Conservation (phyloP, 2,888 invertebrate genomes). For the Troides aeacus region DNA sequence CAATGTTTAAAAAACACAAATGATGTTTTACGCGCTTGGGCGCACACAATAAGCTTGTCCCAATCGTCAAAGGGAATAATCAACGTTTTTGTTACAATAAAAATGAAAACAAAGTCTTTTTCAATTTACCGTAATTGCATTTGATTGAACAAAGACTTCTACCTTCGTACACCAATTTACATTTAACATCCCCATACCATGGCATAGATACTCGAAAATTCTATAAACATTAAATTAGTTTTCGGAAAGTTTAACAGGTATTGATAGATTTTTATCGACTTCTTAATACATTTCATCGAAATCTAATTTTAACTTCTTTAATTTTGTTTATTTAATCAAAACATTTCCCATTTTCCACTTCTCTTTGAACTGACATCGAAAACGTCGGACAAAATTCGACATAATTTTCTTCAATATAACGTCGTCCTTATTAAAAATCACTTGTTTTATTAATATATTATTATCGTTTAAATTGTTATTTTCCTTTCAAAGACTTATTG, state of each 20-base stretch:
- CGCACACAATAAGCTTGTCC: conserved; percentile 11
- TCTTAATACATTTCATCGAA: background rate
- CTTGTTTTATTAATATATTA: background rate
- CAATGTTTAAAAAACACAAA: conserved; percentile 11
- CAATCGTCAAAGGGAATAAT: conserved; percentile 17
- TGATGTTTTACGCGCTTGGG: conserved; percentile 9
- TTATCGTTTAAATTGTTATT: background rate
- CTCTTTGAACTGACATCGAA: background rate
- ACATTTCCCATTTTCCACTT: no score
- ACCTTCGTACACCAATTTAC: background rate
- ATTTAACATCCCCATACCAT: background rate
- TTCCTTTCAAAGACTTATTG: no score
- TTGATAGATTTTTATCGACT: background rate
- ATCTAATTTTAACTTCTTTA: background rate
- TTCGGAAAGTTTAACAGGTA: background rate
- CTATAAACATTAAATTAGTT: background rate
- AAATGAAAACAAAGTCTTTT: conserved; percentile 13
- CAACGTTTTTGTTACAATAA: conserved; percentile 4
- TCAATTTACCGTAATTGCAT: conserved; percentile 13
- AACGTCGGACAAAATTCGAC: no score
- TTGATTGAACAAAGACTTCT: background rate
- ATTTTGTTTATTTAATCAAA: background rate
- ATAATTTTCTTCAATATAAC: background rate
- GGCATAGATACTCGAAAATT: background rate
- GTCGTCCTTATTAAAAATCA: background rate